A percentile compares a stretch with the other conserved stretches of the same genome.
Conservation (phyloP, 2,888 invertebrate genomes). For the Coenonympha glycerion region DNA sequence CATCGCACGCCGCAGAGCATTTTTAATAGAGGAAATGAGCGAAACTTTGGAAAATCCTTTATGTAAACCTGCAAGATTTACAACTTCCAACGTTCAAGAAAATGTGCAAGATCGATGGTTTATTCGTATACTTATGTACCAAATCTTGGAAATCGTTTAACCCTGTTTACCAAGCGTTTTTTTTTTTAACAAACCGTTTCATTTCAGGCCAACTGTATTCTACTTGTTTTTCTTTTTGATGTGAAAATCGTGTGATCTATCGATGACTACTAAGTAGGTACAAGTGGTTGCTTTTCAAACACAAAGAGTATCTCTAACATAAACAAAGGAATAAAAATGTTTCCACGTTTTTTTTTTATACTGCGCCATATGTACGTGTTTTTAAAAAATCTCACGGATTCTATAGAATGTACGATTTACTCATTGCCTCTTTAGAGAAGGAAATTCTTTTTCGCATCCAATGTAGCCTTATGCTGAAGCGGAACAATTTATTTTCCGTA, state of each 20-base stretch:
- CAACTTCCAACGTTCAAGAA: no score
- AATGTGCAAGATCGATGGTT: no score
- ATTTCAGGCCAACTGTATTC: no score
- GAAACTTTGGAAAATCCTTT: no score
- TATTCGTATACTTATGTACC: no score
- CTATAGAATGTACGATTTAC: slow-evolving; percentile 11
- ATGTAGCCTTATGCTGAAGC: neutral
- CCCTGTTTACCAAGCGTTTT: no score
- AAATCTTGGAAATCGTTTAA: no score
- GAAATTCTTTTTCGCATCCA: slow-evolving; percentile 26
- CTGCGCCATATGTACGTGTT: neutral
- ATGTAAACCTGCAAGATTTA: no score
- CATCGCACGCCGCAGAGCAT: no score
- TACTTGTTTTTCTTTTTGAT: neutral
- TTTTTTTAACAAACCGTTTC: no score
- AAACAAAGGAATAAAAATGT: neutral
- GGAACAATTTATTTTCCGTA: neutral
- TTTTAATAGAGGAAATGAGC: no score
- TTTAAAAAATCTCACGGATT: slow-evolving; percentile 5
- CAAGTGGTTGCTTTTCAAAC: neutral
- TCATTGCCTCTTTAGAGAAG: slow-evolving; percentile 44
- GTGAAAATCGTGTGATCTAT: neutral
- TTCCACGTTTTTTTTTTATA: neutral
- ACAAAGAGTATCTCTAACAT: neutral
- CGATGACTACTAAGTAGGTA: slow-evolving; percentile 1